Base-by-base conservation (phyloP, 30 jellyfish, hydroid and myxozoan genomes). In the Aurelia sp. region DNA sequence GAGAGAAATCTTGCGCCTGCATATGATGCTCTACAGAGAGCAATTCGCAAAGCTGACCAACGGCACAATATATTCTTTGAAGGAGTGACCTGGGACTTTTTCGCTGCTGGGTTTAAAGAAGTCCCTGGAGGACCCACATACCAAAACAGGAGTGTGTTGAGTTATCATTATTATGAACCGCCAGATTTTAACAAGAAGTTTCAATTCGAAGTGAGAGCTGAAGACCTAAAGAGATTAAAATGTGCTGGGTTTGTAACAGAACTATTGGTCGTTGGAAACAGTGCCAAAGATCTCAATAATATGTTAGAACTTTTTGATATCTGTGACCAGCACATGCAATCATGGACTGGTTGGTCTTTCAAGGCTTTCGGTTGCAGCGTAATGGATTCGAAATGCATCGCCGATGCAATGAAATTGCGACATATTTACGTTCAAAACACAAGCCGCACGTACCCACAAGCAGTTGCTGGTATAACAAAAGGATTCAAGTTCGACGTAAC, bases 281-380 rank as follows among this genome's bases (percentile, higher is more conserved):
- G 74, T 9, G 80, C 68, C 13, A 89, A 89, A 75, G 97, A 73
- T 21, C 77, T 81, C 57, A 72, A 55, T 18, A 80, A 86, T 74
- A 94, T 94, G 99, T 70, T 64, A 27, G 93, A 88, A 60, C 76
- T 94, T 88, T 74, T 94, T 40, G 96, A 89, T 74, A 77, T 88
- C 13, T 89, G 97, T 51, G 99, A 94, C 63, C 71, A 78, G 62
- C 92, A 88, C 85, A 88, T 89, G 89, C 99, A 94, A 57, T 89
- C 97, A 16, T 94, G 99, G 99, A 95, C 88, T 67, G 99, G 99
- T 0, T 94, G 99, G 99, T 78, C 84, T 71, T 94, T 87, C 74
- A 89, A 89, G 79, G 92, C 99, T 66, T 89, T 89, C 67, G 96
- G 97, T 9, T 94, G 99, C 81, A 30, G 63, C 33, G 80, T 65